phyloP scores from a whole-genome alignment of 2,113 vertebrate genomes.

The Lathamus discolor region DNA sequence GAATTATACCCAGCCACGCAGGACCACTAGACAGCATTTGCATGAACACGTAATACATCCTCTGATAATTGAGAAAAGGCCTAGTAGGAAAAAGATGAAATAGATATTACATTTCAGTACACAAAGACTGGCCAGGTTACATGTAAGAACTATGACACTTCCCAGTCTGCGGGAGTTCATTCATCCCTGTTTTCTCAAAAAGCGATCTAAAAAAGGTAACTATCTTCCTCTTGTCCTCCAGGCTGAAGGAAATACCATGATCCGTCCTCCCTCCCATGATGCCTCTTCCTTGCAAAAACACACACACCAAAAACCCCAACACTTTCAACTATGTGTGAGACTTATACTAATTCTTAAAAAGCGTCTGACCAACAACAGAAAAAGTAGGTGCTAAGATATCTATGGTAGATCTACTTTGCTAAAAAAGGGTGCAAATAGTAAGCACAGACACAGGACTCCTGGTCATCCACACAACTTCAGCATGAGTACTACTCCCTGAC shows the following conservation, averaged over 20 bases:
- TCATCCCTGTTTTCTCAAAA: neutral
- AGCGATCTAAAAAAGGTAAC: neutral
- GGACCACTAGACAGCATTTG: conserved; percentile 96
- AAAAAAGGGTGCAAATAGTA: neutral
- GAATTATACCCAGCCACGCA: conserved; percentile 91
- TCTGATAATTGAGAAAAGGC: conserved; percentile 98
- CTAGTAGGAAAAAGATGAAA: conserved; percentile 64
- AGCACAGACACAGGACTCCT: neutral
- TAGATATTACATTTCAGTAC: neutral
- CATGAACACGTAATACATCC: conserved; percentile 99
- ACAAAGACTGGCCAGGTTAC: neutral
- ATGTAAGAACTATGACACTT: neutral
- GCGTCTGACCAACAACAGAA: neutral
- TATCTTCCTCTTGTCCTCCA: neutral
- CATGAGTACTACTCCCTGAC: neutral
- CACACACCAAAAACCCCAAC: neutral
- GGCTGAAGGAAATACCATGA: neutral
- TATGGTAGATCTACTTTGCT: neutral
- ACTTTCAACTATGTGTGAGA: neutral
- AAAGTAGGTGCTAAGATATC: neutral
- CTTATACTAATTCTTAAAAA: neutral
- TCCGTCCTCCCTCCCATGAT: neutral
- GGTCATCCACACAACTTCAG: neutral
- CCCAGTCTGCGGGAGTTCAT: neutral
- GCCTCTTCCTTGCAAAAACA: neutral